Evolutionary conservation across 2,113 vertebrate species (phyloP), one percentile per base, ranked within the genome.

Genomic region (Vombatus ursinus): DNA sequence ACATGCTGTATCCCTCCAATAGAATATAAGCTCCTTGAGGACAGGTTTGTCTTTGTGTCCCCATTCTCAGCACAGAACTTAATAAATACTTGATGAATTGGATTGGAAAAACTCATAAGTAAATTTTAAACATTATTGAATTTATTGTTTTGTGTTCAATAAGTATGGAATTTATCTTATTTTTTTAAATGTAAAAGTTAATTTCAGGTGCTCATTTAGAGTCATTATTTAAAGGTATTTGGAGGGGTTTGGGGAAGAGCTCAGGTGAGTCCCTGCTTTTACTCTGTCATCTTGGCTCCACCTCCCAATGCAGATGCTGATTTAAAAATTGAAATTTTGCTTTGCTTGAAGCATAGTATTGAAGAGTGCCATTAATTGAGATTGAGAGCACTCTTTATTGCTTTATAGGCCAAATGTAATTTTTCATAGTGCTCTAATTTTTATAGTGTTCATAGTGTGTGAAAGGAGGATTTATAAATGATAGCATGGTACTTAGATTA

Each of bases 401-500:
- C 31, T 68, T 94, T 92, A 90, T 92, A 26, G 89, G 68, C 89
- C 90, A 94, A 93, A 90, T 95, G 37, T 93, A 77, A 48, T 94
- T 94, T 92, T 51, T 94, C 22, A 57, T 77, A 61, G 44, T 44
- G 57, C 92, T 61, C 57, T 89, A 92, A 93, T 92, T 37, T 92
- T 84, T n/a, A 84, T 44, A 84, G 68, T 44, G n/a, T 84, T 84
- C n/a, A 84, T 84, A 8, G 68, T 96, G 57, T 94, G 89, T 89
- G 52, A 97, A 96, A 97, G 53, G 91, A 95, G 50, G 22, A 25
- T 68, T 61, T 93, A 19, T 94, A 92, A 28, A 84, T 91, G 84
- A 96, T n/a, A 95, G 91, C 77, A 90, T 52, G 49, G 16, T 37
- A 92, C 28, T 93, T 94, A 61, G 91, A 47, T 95, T 92, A 93